Percentiles rank a stretch among this genome's conserved stretches.
Evolutionary conservation across 1,140 invertebrate species (phyloP).

Genomic region (Drosophila varians): DNA sequence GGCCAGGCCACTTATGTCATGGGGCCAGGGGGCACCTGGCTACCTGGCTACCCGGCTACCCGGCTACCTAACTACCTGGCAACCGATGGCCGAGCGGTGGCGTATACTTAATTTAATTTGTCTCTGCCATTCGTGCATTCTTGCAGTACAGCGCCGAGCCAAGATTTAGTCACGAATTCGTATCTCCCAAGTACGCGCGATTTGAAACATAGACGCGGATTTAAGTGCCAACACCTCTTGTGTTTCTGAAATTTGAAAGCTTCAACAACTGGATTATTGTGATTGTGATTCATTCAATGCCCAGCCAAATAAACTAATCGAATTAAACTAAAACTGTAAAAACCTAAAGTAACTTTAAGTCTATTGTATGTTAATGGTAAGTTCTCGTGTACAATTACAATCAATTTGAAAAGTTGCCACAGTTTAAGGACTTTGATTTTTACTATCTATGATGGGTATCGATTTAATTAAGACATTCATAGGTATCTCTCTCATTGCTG

Average conservation of each 20-base stretch:
- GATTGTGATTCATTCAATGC: slow-evolving; percentile 65
- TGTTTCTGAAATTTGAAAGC: not conserved
- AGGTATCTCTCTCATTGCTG: slow-evolving; percentile 47
- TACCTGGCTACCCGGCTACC: not conserved
- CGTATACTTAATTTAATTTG: slow-evolving; percentile 81
- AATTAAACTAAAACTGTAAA: slow-evolving; percentile 24
- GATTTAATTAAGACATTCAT: slow-evolving; percentile 25
- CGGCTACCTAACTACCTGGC: not conserved
- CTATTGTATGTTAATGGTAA: slow-evolving; percentile 73
- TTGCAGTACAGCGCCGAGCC: slow-evolving; percentile 41
- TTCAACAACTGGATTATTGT: slow-evolving; percentile 12
- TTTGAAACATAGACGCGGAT: not conserved
- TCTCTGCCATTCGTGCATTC: slow-evolving; percentile 47
- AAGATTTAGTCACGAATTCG: slow-evolving; percentile 70
- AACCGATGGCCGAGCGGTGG: slow-evolving; percentile 39
- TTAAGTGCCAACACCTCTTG: not conserved
- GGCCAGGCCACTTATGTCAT: slow-evolving; percentile 65
- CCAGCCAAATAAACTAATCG: slow-evolving; percentile 35
- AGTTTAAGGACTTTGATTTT: slow-evolving; percentile 27
- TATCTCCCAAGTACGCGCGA: slow-evolving; percentile 65
- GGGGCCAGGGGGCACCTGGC: slow-evolving; percentile 9
- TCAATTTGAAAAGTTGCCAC: slow-evolving; percentile 76
- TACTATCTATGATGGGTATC: slow-evolving; percentile 69
- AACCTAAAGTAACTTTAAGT: slow-evolving; percentile 74
- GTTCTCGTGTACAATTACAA: slow-evolving; percentile 57